Base-by-base conservation (phyloP, 1,140 invertebrate species). In the Olivierus martensii region DNA sequence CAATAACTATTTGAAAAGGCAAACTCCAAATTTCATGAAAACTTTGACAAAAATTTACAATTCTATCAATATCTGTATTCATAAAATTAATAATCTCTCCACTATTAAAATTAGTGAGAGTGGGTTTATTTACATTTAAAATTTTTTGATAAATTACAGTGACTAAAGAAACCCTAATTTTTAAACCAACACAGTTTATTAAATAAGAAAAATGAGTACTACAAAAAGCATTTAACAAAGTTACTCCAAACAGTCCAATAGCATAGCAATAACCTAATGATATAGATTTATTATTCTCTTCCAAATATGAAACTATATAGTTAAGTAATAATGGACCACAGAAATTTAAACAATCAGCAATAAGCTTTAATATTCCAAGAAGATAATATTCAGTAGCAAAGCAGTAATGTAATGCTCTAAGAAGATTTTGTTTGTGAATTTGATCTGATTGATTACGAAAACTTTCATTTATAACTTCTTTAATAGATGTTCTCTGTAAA, bases 21-120 rank as follows among this genome's bases (percentile, higher is more conserved):
- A 97, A 83, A 69, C 89, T 94, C 93, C 95, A 98, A 58, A 96
- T 77, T 14, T 87, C 80, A 73, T 98, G 94, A 69, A 99, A 94
- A 70, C 87, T 94, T 1, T 86, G 81, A 71, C 88, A 93, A 38
- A 92, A 87, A 69, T 96, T 97, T 0, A 94, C 82, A 58, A 99
- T 88, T 60, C 93, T 76, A 64, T 95, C 90, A 0, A 83, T 83
- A 68, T 99, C 95, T 1, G 88, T 93, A 34, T 88, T 95, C 83
- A 98, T 94, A 61, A 92, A 89, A 71, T 98, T 99, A 0, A 95
- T 79, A 22, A 98, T 83, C 74, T 96, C 84, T 2, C 90, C 89
- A 57, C 80, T 74, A 50, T 77, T 81, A 66, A 83, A 87, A 19
- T 19, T 56, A 41, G 64, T 62, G 11, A 75, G 51, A 12, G 61